Percentiles rank a stretch among this genome's conserved stretches.
phyloP scores from a whole-genome alignment of 2,888 invertebrate genomes.

The Linyphia triangularis region DNA sequence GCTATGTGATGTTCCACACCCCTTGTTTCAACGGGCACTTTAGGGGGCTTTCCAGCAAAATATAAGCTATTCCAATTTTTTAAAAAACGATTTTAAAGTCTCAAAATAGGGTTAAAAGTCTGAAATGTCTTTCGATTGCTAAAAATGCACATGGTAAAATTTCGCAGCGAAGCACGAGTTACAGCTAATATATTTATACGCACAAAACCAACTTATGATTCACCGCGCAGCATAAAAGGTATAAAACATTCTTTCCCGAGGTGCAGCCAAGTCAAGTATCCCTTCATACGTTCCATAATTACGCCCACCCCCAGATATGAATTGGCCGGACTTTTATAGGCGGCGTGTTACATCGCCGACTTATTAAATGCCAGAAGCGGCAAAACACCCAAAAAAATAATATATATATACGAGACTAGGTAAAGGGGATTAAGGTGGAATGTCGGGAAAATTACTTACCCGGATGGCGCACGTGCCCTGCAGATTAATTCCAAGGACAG shows the following conservation, averaged over 20 bases:
- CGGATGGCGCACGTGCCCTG: not conserved
- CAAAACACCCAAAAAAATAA: not conserved
- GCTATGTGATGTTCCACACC: too few relatives aligned
- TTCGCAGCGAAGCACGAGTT: too few relatives aligned
- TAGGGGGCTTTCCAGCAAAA: too few relatives aligned
- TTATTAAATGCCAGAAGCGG: not conserved
- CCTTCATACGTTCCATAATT: not conserved
- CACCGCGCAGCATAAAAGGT: too few relatives aligned
- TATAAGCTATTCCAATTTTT: too few relatives aligned
- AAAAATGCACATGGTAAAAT: too few relatives aligned
- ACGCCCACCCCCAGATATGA: not conserved
- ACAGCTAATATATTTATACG: too few relatives aligned
- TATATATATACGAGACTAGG: not conserved
- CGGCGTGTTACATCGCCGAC: not conserved
- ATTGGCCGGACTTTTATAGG: not conserved
- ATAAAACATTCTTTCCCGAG: not conserved
- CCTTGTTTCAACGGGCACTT: too few relatives aligned
- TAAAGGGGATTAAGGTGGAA: not conserved
- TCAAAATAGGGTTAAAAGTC: too few relatives aligned
- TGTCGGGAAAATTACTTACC: conserved; percentile 8
- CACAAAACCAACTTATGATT: too few relatives aligned
- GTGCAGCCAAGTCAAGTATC: not conserved
- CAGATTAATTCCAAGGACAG: not conserved
- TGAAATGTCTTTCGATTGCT: too few relatives aligned
- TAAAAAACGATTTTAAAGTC: too few relatives aligned